Evolutionary conservation across 2,888 invertebrate species (phyloP).

Genomic region (Diploptera punctata): DNA sequence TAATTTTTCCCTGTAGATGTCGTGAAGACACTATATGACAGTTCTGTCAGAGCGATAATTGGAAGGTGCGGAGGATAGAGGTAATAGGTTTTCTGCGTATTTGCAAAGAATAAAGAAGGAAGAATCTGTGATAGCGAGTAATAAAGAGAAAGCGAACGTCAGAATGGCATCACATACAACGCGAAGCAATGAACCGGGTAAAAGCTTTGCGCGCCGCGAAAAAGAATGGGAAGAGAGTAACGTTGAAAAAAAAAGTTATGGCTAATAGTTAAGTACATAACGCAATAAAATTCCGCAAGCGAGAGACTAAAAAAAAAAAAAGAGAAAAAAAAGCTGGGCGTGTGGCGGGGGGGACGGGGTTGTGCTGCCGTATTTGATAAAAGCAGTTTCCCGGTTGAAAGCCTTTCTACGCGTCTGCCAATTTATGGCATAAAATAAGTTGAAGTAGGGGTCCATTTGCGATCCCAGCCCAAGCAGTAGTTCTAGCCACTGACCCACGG

Average conservation of each 20-base stretch:
- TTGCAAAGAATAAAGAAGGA: not conserved
- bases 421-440: constrained; percentile 42
- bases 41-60: not conserved
- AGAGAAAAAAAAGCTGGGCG: constrained; percentile 25
- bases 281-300: constrained; percentile 42
- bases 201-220: constrained; percentile 32
- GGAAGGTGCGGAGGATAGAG: not conserved
- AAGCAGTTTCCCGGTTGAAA: constrained; percentile 43
- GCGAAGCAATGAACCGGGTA: constrained; percentile 40
- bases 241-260: constrained; percentile 39
- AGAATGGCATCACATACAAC: constrained; percentile 40
- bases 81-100: not conserved
- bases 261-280: constrained; percentile 44
- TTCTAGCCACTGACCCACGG: constrained; percentile 9
- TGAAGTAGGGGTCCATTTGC: constrained; percentile 32
- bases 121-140: constrained; percentile 12
- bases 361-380: constrained; percentile 42
- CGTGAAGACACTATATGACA: no score
- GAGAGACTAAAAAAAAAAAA: no score
- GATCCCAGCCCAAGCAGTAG: not conserved
- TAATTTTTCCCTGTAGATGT: no score
- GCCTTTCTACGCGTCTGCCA: constrained; percentile 39
- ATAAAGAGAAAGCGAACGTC: constrained; percentile 35
- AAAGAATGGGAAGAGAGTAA: not conserved
- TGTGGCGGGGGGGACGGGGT: constrained; percentile 29